Conservation (phyloP, 1,140 invertebrate genomes). For the Drosophila tropicalis region DNA sequence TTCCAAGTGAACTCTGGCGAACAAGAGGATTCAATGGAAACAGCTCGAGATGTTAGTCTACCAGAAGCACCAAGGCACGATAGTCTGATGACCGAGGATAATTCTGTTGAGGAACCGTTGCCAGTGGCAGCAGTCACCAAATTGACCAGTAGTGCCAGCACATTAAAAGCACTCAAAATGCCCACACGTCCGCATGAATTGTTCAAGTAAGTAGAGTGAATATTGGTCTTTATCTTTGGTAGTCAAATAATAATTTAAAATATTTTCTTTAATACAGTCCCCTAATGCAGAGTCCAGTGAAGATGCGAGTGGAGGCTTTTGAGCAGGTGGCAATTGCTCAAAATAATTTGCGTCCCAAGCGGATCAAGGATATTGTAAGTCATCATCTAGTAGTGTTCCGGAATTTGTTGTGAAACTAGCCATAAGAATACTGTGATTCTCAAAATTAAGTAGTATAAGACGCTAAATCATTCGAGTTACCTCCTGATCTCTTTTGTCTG, state of each 20-base stretch:
- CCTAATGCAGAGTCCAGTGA: conserved; percentile 85
- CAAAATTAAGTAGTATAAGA: too few relatives aligned
- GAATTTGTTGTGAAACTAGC: too few relatives aligned
- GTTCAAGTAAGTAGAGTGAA: conserved; percentile 67
- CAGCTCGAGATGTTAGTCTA: conserved; percentile 47
- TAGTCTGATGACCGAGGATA: conserved; percentile 77
- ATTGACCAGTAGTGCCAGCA: conserved; percentile 27
- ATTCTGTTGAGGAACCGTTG: conserved; percentile 56
- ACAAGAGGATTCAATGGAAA: conserved; percentile 53
- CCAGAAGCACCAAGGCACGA: conserved; percentile 30
- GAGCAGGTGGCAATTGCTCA: conserved; percentile 83
- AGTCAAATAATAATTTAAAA: not conserved
- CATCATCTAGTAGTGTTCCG: too few relatives aligned
- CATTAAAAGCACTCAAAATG: conserved; percentile 61
- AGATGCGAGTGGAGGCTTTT: conserved; percentile 86
- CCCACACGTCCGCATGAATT: conserved; percentile 71
- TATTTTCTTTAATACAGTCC: conserved; percentile 83
- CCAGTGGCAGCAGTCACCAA: conserved; percentile 28
- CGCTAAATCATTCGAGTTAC: too few relatives aligned
- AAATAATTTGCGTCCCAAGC: conserved; percentile 46
- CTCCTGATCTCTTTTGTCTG: too few relatives aligned
- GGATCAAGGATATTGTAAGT: conserved; percentile 56
- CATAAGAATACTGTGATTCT: too few relatives aligned
- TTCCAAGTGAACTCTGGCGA: conserved; percentile 53
- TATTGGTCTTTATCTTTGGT: too few relatives aligned